Conservation (phyloP, 2,888 invertebrate species). For the Nomada lathburiana region DNA sequence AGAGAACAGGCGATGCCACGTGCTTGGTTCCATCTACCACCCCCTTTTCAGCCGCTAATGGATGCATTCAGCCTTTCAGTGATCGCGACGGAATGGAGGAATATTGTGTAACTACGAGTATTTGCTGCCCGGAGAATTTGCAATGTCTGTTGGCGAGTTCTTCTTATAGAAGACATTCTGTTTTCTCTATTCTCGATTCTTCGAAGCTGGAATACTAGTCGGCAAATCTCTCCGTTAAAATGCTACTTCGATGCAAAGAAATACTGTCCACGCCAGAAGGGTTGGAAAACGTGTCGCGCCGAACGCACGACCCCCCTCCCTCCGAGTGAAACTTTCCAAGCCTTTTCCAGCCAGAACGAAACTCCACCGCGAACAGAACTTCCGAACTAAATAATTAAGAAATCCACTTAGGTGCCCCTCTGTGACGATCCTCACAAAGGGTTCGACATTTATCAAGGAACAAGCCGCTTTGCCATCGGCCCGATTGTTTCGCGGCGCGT, state of each 20-base stretch:
- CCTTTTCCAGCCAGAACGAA: constrained; percentile 21
- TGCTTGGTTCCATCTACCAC: constrained; percentile 20
- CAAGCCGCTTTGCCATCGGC: constrained; percentile 57
- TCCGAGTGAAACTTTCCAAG: constrained; percentile 22
- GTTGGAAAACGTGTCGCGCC: neutral
- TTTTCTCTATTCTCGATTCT: too few relatives aligned
- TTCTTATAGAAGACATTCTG: neutral
- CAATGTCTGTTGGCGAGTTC: neutral
- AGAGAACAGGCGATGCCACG: constrained; percentile 40
- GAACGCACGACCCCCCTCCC: neutral
- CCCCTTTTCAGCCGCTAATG: constrained; percentile 35
- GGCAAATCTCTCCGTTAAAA: too few relatives aligned
- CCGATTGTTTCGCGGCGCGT: constrained; percentile 60
- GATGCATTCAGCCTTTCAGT: neutral
- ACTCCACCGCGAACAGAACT: constrained; percentile 27
- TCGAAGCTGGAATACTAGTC: too few relatives aligned
- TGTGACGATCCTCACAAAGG: constrained; percentile 55
- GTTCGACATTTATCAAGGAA: constrained; percentile 73
- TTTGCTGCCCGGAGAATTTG: neutral
- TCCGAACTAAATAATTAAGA: constrained; percentile 74
- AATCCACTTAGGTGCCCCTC: constrained; percentile 72
- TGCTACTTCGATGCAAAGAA: too few relatives aligned
- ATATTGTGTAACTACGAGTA: constrained; percentile 20
- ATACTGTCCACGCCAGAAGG: neutral
- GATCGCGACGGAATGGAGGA: neutral